Evolutionary conservation across 2,113 vertebrate species (phyloP).

Genomic region (Melanerpes aurifrons): DNA sequence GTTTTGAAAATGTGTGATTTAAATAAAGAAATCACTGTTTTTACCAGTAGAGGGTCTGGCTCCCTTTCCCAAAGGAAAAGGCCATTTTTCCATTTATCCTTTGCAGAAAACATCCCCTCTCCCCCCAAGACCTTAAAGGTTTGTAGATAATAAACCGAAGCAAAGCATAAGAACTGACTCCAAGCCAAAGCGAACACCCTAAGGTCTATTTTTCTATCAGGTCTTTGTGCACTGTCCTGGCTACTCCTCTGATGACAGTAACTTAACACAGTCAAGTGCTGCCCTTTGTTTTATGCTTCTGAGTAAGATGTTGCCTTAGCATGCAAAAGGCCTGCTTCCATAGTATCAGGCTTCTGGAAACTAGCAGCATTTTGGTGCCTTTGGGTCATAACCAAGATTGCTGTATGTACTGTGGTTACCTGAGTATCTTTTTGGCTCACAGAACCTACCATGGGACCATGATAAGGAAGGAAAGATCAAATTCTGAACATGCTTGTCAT

Average conservation of each 20-base stretch:
- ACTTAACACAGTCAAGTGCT: rapidly evolving
- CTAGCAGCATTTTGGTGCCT: not conserved
- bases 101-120: not conserved
- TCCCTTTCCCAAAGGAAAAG: not conserved
- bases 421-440: not conserved
- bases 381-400: not conserved
- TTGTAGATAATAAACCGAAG: not conserved
- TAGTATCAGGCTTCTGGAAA: not conserved
- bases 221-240: not conserved
- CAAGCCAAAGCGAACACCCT: not conserved
- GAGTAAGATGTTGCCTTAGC: not conserved
- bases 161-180: not conserved
- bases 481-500: rapidly evolving
- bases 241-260: not conserved
- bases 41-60: not conserved
- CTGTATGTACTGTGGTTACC: not conserved
- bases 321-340: not conserved
- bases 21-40: not conserved
- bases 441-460: rapidly evolving
- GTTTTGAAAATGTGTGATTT: not conserved
- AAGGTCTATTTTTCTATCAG: not conserved
- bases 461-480: not conserved
- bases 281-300: not conserved
- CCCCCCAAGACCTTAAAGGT: not conserved
- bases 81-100: not conserved